Conservation (phyloP, 2,797 vertebrate genomes). For the Carcharodon carcharias region DNA sequence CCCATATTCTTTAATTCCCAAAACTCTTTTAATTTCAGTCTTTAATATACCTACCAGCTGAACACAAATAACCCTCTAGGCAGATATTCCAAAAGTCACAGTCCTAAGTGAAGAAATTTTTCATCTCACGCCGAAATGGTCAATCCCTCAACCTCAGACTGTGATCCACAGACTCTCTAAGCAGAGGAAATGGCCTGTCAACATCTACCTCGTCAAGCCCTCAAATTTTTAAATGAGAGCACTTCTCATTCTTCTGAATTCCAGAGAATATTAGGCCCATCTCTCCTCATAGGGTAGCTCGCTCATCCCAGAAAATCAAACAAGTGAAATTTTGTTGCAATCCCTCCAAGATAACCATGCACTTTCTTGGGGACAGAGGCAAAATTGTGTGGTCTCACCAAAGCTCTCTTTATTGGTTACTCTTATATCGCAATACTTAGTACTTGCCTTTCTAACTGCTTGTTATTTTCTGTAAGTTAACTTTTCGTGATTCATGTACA, state of each 20-base stretch:
- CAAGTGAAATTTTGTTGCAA: background rate
- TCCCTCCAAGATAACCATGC: background rate
- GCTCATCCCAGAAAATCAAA: background rate
- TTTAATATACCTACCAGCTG: background rate
- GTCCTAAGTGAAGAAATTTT: background rate
- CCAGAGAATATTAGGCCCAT: background rate
- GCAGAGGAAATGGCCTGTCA: background rate
- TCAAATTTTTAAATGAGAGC: background rate
- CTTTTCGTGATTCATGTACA: background rate
- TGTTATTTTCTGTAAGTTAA: background rate
- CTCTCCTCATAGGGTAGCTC: background rate
- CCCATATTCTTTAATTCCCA: background rate
- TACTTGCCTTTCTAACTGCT: background rate
- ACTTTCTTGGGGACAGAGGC: background rate
- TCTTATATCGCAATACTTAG: too few species aligned
- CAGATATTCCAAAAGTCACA: background rate
- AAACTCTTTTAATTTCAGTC: background rate
- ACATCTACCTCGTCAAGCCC: background rate
- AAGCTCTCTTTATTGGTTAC: too few species aligned
- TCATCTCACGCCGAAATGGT: background rate
- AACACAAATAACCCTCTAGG: background rate
- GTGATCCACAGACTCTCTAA: background rate
- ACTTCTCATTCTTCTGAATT: background rate
- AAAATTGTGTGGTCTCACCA: background rate
- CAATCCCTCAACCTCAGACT: background rate